A percentile compares a stretch with the other conserved stretches of the same genome.
Conservation (phyloP, 2,797 vertebrate genomes). For the Poeciliopsis turneri region DNA sequence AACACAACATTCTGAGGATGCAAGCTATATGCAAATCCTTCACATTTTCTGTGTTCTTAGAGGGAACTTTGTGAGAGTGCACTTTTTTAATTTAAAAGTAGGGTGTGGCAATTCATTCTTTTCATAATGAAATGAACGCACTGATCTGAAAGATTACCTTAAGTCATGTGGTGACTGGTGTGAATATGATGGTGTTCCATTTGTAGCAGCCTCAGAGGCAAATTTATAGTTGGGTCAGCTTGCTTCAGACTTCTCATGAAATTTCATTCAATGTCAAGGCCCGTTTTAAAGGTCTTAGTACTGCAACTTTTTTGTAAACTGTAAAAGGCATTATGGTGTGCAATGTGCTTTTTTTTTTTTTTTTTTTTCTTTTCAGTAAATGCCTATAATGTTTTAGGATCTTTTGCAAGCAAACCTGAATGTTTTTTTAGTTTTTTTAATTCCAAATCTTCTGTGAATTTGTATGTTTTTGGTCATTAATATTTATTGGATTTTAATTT, state of each 20-base stretch:
- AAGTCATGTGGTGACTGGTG: constrained; percentile 36
- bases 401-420: constrained; percentile 57
- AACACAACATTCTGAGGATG: not conserved
- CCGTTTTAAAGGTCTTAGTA: constrained; percentile 57
- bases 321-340: constrained; percentile 34
- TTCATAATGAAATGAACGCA: constrained; percentile 6
- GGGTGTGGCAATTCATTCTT: not conserved
- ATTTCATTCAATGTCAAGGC: constrained; percentile 44
- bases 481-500: constrained; percentile 51
- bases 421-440: constrained; percentile 39
- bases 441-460: constrained; percentile 22
- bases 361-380: constrained; percentile 39
- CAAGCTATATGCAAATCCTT: not conserved
- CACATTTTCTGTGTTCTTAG: constrained; percentile 4
- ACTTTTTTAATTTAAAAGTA: constrained; percentile 14
- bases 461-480: constrained; percentile 36
- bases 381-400: constrained; percentile 33
- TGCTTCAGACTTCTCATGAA: constrained; percentile 36
- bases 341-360: constrained; percentile 49
- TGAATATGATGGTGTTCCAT: constrained; percentile 29
- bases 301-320: constrained; percentile 33
- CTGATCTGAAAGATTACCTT: constrained; percentile 44
- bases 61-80: constrained; percentile 5
- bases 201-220: constrained; percentile 35
- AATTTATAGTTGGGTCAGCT: constrained; percentile 34